Percentiles rank a stretch among this genome's conserved stretches.
These are phyloP conservation scores for Latheticus oryzae DNA, from an alignment of 2,888 invertebrate species.

Conservation along the genomic window DNA sequence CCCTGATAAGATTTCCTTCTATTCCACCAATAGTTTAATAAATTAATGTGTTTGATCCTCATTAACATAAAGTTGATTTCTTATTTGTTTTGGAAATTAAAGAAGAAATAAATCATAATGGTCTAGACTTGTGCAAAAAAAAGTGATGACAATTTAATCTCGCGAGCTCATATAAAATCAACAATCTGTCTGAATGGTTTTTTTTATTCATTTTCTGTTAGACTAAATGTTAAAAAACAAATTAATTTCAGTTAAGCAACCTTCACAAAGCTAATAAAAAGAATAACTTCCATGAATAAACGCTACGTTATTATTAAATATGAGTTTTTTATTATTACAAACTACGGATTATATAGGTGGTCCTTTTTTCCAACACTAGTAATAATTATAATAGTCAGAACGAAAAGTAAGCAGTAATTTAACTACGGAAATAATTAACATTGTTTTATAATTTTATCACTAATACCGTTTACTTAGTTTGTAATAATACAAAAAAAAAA, in stretches of 20 bases:
- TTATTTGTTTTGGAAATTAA: slow-evolving; percentile 14
- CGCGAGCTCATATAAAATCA: slow-evolving; percentile 26
- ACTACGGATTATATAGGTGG: slow-evolving; percentile 4
- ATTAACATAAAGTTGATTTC: slow-evolving; percentile 14
- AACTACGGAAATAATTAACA: too few species aligned
- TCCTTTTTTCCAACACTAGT: too few species aligned
- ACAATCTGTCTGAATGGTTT: slow-evolving; percentile 29
- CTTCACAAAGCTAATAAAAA: slow-evolving; percentile 15
- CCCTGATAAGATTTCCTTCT: slow-evolving; percentile 11
- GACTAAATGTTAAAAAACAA: slow-evolving; percentile 25
- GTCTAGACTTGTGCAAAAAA: slow-evolving; percentile 29
- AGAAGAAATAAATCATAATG: slow-evolving; percentile 30
- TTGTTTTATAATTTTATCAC: slow-evolving; percentile 6
- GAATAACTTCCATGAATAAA: background rate
- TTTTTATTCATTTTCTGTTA: slow-evolving; percentile 10
- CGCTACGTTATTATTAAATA: background rate
- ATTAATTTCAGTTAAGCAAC: slow-evolving; percentile 25
- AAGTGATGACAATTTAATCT: slow-evolving; percentile 35
- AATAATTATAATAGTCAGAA: too few species aligned
- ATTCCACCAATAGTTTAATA: too few species aligned
- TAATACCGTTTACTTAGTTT: slow-evolving; percentile 5
- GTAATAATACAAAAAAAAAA: slow-evolving; percentile 10
- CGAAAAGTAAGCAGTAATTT: too few species aligned
- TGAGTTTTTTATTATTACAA: background rate
- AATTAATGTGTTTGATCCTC: too few species aligned